Evolutionary conservation across 2,888 invertebrate genomes (phyloP), one percentile per base, ranked within the genome.

Genomic region (Synergus gifuensis): DNA sequence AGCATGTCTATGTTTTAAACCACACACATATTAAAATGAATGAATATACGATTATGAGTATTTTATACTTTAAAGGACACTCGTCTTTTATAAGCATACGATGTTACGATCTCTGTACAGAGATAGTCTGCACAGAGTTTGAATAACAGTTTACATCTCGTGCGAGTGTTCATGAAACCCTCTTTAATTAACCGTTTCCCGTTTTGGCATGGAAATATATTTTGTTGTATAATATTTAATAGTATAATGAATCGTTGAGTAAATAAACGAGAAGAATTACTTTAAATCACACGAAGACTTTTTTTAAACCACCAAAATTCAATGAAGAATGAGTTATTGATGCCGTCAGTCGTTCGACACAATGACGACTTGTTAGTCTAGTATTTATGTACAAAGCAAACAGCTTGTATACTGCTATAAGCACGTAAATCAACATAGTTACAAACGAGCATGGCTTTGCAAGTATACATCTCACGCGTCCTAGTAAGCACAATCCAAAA

Each of bases 391-490:
- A 22, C 49, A n/a, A 73, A 73, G 73, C 73, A 73, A 73, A 73
- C 28, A n/a, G 54, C 54, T 42, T 83, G 84, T 80, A 82, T 83
- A 81, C 84, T 83, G 82, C 84, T 80, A 84, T 87, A 87, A 88
- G 87, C 85, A 86, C 85, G 83, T 84, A 85, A 86, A 84, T 86
- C 84, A 83, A 86, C 86, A 85, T 87, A 83, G 87, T 87, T 84
- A 87, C 82, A 85, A 82, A 83, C 81, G 83, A 73, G 79, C 80
- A 83, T 84, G 80, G 80, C 77, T 78, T 80, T 69, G 40, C 9
- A 49, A 36, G 73, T 73, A 79, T 76, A 81, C 77, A 82, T 54
- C 83, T 79, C 86, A 78, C 85, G 79, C 81, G 80, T 83, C 28
- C 83, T 77, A 79, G 81, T 82, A 87, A 85, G 83, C 87, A 28